Evolutionary conservation across 2,113 vertebrate genomes (phyloP), one percentile per base, ranked within the genome.

Genomic region (Sterna hirundo): DNA sequence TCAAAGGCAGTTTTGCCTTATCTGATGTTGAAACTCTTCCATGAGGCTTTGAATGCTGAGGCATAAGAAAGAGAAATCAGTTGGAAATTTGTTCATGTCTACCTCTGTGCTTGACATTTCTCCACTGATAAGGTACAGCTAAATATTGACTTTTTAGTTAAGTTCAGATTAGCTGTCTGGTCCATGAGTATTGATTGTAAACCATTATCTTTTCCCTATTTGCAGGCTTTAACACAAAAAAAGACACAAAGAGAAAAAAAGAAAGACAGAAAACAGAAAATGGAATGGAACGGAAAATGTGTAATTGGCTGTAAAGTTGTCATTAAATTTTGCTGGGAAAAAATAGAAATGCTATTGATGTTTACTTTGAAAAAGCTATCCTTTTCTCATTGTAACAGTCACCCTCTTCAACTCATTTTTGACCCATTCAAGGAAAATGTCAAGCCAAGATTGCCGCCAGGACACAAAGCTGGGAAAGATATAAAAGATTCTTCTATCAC

Each of bases 121-220:
- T 92, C 88, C 84, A 78, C 94, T 97, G 98, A 98, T 97, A 98
- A 98, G 83, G 81, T 96, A 69, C 46, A 96, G 95, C 92, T 97
- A 97, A 98, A 98, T 97, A 97, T 89, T 98, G 97, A 97, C 97
- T 98, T 98, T 98, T 97, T 95, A 96, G 96, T 97, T 96, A 97
- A 97, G 76, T 98, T 98, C 65, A 64, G 97, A 97, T 97, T 97
- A 97, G 82, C 93, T 95, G 80, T 96, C 95, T 97, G 71, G 84
- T 96, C 96, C 46, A 13, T 49, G 32, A 88, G 57, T 85, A 97
- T 70, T 91, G 92, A 97, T 90, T 94, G 84, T 83, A 95, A 97
- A 94, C 71, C 88, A 97, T 96, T 98, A 97, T 96, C 95, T 96
- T 96, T 97, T 92, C 88, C 77, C 68, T 71, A 90, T 93, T 97